Evolutionary conservation across 2,797 vertebrate species (phyloP).

Genomic region (Pachyuromys duprasi): DNA sequence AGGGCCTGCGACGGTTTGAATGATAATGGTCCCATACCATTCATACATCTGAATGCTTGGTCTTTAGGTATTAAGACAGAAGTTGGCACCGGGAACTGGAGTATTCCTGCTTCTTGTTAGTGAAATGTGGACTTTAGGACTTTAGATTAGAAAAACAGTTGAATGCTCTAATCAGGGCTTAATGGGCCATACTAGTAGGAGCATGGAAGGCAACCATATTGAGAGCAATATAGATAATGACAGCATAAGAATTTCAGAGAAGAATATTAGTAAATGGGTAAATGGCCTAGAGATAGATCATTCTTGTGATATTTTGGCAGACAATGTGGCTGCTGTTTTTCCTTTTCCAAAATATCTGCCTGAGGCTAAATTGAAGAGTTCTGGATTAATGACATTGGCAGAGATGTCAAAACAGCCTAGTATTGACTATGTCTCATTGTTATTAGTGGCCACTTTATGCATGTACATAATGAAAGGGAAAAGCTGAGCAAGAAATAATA

Average conservation of each 20-base stretch:
- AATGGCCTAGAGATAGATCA: background rate
- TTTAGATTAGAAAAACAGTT: background rate
- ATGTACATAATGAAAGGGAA: background rate
- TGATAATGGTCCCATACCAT: background rate
- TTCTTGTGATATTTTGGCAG: background rate
- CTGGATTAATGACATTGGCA: background rate
- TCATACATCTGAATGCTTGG: background rate
- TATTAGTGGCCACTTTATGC: background rate
- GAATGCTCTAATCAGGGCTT: background rate
- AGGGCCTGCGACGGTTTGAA: background rate
- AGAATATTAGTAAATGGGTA: background rate
- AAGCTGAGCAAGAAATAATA: background rate
- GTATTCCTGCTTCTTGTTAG: background rate
- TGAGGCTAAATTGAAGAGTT: background rate
- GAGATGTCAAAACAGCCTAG: background rate
- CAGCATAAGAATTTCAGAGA: background rate
- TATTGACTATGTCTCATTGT: background rate
- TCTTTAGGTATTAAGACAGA: background rate
- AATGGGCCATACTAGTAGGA: background rate
- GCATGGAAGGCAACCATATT: background rate
- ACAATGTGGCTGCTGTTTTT: background rate
- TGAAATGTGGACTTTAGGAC: background rate
- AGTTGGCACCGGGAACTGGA: background rate
- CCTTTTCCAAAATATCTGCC: background rate
- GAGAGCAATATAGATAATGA: background rate